These are phyloP conservation scores for Gobio gobio DNA, from an alignment of 2,113 vertebrate species.

Conservation along the genomic window DNA sequence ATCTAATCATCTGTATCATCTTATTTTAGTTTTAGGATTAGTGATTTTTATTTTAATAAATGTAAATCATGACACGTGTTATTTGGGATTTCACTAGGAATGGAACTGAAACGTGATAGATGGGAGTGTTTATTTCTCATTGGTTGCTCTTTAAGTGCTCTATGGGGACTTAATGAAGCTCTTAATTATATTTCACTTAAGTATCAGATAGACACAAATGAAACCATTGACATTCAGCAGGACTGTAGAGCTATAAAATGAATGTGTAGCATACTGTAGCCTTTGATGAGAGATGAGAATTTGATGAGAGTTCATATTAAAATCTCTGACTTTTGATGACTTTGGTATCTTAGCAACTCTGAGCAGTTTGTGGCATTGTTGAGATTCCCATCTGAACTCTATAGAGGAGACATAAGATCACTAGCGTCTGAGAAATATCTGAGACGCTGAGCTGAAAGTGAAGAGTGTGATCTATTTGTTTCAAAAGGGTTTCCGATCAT, in stretches of 20 bases:
- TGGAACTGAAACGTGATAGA: background rate
- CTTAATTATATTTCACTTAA: conserved; percentile 25
- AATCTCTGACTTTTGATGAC: conserved; percentile 5
- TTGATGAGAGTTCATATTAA: conserved; percentile 21
- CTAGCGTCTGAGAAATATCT: background rate
- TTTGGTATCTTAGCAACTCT: conserved; percentile 34
- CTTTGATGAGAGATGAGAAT: conserved; percentile 18
- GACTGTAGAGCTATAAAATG: conserved; percentile 3
- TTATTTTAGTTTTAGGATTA: too few species aligned
- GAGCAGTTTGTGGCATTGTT: conserved; percentile 13
- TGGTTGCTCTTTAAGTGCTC: background rate
- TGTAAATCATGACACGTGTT: background rate
- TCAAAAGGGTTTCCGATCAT: background rate
- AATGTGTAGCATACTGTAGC: background rate
- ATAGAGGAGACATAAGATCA: conserved; percentile 8
- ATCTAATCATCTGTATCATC: too few species aligned
- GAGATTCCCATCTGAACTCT: conserved; percentile 9
- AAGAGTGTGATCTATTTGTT: background rate
- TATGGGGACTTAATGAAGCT: conserved; percentile 18
- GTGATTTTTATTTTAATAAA: too few species aligned
- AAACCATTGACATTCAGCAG: conserved; percentile 26
- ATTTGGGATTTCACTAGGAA: background rate
- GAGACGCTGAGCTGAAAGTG: background rate
- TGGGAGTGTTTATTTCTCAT: background rate
- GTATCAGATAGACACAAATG: conserved; percentile 16